Evolutionary conservation across 2,797 vertebrate genomes (phyloP), one percentile per base, ranked within the genome.

Genomic region (Octomys mimax): DNA sequence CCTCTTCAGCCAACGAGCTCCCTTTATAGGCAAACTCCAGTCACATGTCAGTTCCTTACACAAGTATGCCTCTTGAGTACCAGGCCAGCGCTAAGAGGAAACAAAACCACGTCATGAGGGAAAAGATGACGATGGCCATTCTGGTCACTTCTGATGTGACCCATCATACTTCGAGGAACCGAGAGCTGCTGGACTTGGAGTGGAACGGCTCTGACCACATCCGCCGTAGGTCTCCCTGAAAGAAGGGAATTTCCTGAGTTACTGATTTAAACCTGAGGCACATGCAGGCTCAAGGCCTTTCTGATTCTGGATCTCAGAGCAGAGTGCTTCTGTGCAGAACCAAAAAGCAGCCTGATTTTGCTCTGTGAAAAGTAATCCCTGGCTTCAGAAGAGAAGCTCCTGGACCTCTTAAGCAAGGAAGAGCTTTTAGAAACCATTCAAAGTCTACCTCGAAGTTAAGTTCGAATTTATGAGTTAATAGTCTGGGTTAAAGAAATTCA

Each of bases 191-290:
- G 98, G 99, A 97, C 99, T 99, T 99, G 98, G 99, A 83, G 97
- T 99, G 99, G 98, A 99, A 99, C 59, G 99, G 99, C 98, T 99
- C 99, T 13, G 99, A 99, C 99, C 99, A 99, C 99, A 99, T 99
- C 98, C 99, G 99, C 92, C 99, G 99, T 97, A 99, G 99, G 98
- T 99, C 99, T 46, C 99, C 99, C 99, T 99, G 97, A 80, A 94
- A 94, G 81, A 57, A 86, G 75, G 91, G 39, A 87, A 42, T 12
- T 1, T 0, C 18, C 59, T 87, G 18, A 95, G 95, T 71, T 68
- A 92, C 13, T 33, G 46, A 54, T 57, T 80, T 46, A 57, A 39
- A 82, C 31, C 3, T 0, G 4, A 92, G 70, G 62, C 68, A 36
- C 39, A 21, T 16, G 0, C 1, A 3, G 13, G 31, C 66, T 28